Base-by-base conservation (phyloP, 2,888 invertebrate species). In the Petrolisthes cinctipes region DNA sequence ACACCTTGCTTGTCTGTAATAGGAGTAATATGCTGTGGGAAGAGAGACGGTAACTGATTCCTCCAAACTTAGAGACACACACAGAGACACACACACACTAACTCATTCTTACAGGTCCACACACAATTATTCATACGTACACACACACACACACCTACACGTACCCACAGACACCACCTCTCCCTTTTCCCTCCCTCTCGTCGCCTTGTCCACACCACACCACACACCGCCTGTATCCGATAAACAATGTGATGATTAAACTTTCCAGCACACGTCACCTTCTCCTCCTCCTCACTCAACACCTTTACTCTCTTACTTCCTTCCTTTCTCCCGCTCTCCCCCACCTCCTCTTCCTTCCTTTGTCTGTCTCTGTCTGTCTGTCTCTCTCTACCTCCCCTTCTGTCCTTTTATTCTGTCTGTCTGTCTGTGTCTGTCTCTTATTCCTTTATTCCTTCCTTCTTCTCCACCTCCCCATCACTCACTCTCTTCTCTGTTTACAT, bases 381-480 rank as follows among this genome's bases (percentile, higher is more conserved):
- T 78, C 78, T 78, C 78, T 78, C 78, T 78, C 78, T 78, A 20
- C 51, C 78, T 78, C 78, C 37, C 23, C 37, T 5, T 51, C 78
- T 5, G 17, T 20, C 51, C 37, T 37, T 78, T 37, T 37, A 17
- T 11, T 5, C 78, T 23, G 23, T 78, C 78, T 23, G 23, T 78
- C 78, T 78, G 17, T 78, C 7, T 78, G 0, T 23, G 17, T 51
- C 0, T 37, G n/a, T 6, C 4, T 17, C 11, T 51, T 9, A 4
- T 23, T 6, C 11, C 78, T 23, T 51, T 23, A 17, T 51, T 51
- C 51, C 51, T 51, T 51, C 51, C 51, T 51, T 51, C 53, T 51
- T 78, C 78, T 78, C 78, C 51, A 20, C 51, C 78, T 78, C 78
- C 51, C 37, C 51, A 5, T 78, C 78, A 37, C 78, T 78, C 51